A percentile compares a stretch with the other conserved stretches of the same genome.
These are phyloP conservation scores for Cydia splendana DNA, from an alignment of 1,140 invertebrate genomes.

Conservation along the genomic window DNA sequence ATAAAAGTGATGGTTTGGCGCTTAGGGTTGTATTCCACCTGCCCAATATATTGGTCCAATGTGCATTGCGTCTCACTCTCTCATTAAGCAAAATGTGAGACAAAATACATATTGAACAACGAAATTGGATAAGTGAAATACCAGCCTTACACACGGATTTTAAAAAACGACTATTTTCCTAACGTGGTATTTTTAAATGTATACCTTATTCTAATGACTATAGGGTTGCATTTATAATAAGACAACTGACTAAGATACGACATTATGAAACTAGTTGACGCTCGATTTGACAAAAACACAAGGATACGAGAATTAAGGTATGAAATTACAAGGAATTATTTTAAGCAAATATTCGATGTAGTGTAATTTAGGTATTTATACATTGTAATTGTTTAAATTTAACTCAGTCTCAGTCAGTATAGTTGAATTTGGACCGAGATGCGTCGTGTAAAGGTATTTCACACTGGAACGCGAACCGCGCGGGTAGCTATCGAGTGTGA, in stretches of 20 bases:
- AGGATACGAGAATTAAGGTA: conserved; percentile 9
- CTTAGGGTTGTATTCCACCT: background rate
- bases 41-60: too few species aligned
- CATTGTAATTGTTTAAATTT: conserved; percentile 26
- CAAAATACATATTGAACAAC: too few species aligned
- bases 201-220: background rate
- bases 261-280: background rate
- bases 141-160: background rate
- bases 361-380: conserved; percentile 28
- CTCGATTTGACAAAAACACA: conserved; percentile 2
- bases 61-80: too few species aligned
- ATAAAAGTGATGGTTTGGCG: background rate
- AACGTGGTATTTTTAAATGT: background rate
- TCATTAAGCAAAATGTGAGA: too few species aligned
- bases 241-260: background rate
- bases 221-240: background rate
- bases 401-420: conserved; percentile 16
- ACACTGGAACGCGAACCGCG: background rate
- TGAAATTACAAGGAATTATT: conserved; percentile 31
- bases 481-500: background rate
- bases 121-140: too few species aligned
- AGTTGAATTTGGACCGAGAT: conserved; percentile 1
- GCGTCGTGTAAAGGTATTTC: background rate
- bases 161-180: background rate
- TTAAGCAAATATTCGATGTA: conserved; percentile 31